Conservation (phyloP, 2,797 vertebrate species). For the Lophura swinhoii region DNA sequence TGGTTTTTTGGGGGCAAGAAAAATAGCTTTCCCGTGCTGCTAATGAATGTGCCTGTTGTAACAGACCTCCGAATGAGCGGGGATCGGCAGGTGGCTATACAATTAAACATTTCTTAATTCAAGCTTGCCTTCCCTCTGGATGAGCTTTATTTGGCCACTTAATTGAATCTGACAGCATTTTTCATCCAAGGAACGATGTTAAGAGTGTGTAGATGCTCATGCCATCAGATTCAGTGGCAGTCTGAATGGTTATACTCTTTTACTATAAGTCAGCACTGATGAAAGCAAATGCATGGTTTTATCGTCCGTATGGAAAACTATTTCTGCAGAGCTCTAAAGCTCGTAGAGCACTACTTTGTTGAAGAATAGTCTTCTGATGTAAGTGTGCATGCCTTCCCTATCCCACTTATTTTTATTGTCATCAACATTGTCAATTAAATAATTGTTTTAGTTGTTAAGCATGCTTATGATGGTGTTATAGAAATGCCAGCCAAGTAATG, state of each 20-base stretch:
- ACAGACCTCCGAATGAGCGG: neutral
- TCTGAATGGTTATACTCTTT: neutral
- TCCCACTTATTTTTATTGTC: neutral
- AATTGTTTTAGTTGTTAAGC: neutral
- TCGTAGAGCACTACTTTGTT: neutral
- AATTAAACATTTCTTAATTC: neutral
- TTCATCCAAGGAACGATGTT: neutral
- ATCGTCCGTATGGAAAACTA: neutral
- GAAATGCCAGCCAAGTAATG: neutral
- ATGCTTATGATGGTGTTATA: neutral
- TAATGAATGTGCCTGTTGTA: neutral
- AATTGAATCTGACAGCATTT: conserved; percentile 7
- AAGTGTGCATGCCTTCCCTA: neutral
- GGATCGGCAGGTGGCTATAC: neutral
- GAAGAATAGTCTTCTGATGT: neutral
- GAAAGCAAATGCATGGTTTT: neutral
- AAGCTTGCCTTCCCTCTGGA: neutral
- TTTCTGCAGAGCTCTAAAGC: neutral
- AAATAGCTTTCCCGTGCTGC: neutral
- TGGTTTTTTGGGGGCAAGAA: neutral
- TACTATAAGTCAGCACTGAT: neutral
- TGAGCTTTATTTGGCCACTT: neutral
- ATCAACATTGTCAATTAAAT: neutral
- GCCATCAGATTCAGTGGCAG: neutral
- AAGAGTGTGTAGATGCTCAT: neutral